Percentiles rank a stretch among this genome's conserved stretches.
Conservation (phyloP, 2,888 invertebrate species). For the Furcula furcula region DNA sequence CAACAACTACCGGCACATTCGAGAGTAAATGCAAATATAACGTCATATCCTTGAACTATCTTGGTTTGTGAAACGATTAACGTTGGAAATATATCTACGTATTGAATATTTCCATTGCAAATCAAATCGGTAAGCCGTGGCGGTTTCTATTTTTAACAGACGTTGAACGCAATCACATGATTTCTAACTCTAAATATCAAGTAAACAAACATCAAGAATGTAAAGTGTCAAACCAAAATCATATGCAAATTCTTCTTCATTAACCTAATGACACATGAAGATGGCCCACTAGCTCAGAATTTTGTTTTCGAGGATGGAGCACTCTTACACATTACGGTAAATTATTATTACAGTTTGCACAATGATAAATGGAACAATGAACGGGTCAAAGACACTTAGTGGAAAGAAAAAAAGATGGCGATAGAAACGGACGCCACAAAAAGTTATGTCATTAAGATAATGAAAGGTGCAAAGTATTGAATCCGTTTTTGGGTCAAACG, state of each 20-base stretch:
- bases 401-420: constrained; percentile 34
- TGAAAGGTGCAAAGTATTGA: constrained; percentile 26
- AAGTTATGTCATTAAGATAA: constrained; percentile 49
- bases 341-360: constrained; percentile 57
- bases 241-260: constrained; percentile 62
- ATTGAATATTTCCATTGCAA: neutral
- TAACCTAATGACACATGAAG: constrained; percentile 75
- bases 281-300: constrained; percentile 65
- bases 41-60: too few species aligned
- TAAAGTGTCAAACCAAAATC: constrained; percentile 37
- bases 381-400: constrained; percentile 67
- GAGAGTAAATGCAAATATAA: too few species aligned
- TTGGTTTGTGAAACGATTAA: too few species aligned
- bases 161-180: neutral
- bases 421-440: constrained; percentile 37
- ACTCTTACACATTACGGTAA: constrained; percentile 71
- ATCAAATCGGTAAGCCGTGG: neutral
- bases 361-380: constrained; percentile 61
- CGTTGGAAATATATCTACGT: too few species aligned
- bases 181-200: neutral
- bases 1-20: too few species aligned
- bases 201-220: constrained; percentile 8
- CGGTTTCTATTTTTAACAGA: neutral
- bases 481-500: constrained; percentile 5
- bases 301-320: constrained; percentile 46